phyloP scores from a whole-genome alignment of 2,113 vertebrate species.

The Cyphomyrus plagiostoma region DNA sequence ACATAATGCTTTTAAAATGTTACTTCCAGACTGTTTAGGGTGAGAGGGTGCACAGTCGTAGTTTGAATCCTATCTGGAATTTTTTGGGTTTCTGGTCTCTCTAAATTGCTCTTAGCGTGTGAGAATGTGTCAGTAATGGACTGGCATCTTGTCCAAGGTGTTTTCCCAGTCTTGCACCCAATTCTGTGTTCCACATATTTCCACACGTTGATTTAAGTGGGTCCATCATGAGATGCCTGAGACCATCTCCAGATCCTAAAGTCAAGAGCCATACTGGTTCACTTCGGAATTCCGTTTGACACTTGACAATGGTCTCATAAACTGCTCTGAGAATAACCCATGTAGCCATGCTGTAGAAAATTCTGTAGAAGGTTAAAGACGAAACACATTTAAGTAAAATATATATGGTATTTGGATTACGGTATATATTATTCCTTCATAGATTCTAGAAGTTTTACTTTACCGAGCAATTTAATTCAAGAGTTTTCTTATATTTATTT shows the following conservation, averaged over 20 bases:
- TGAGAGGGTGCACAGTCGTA: background rate
- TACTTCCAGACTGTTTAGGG: background rate
- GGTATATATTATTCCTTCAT: background rate
- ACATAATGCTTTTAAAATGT: background rate
- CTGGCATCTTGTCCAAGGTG: background rate
- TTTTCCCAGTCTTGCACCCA: background rate
- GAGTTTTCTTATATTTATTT: background rate
- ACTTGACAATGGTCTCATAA: background rate
- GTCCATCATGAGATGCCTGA: background rate
- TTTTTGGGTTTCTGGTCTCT: background rate
- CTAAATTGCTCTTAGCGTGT: background rate
- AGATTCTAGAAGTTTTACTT: background rate
- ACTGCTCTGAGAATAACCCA: background rate
- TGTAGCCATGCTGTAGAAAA: background rate
- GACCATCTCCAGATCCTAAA: background rate
- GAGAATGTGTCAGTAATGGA: background rate
- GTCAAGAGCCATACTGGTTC: background rate
- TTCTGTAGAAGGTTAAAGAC: background rate
- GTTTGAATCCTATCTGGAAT: background rate
- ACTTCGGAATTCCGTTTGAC: background rate
- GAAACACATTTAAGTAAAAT: background rate
- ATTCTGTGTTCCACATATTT: background rate
- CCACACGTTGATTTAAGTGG: background rate
- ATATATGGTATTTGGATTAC: background rate
- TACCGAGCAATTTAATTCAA: background rate